Base-by-base conservation (phyloP, 2,113 vertebrate species). In the Diglossa brunneiventris region DNA sequence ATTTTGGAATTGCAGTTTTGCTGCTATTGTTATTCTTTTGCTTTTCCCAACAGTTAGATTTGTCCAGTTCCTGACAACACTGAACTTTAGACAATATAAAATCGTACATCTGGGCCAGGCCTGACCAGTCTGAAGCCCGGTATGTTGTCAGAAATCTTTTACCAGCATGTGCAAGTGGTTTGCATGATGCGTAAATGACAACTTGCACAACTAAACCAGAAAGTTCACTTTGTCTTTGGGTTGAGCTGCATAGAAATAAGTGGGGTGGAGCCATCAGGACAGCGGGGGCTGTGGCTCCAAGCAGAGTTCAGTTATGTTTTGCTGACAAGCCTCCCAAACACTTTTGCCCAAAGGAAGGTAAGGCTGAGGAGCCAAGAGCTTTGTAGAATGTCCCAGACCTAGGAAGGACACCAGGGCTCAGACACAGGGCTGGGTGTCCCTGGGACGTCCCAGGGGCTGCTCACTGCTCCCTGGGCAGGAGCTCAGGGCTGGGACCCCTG, bases 1-100 rank as follows among this genome's bases (percentile, higher is more conserved):
- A 39, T 90, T 92, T 70, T 90, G 73, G 73, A 82, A 64, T 44
- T 93, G 92, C 79, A 81, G 66, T 75, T 92, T 88, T 84, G 50
- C 58, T 63, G 3, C 81, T 84, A 16, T 79, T 91, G 75, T 95
- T 82, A 30, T 5, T 41, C 35, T 42, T 35, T 7, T 21, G 68
- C 89, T 79, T 61, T 28, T 28, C 69, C 53, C 74, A 59, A 2
- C 66, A 46, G 44, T 68, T 3, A 1, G 49, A 30, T 92, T 94
- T 92, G 61, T 91, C 80, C 82, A 62, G 33, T 87, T 70, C 13
- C 33, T 78, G 91, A 88, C 69, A 79, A 17, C 30, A 33, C 0
- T 47, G 78, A 58, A 73, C 84, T 84, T 87, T 58, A 59, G 56
- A 23, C 94, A 89, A 73, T 73, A 46, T 31, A 33, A 79, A 83